Percentiles rank a stretch among this genome's conserved stretches.
phyloP scores from a whole-genome alignment of 1,140 invertebrate species.

The Chelonus insularis region DNA sequence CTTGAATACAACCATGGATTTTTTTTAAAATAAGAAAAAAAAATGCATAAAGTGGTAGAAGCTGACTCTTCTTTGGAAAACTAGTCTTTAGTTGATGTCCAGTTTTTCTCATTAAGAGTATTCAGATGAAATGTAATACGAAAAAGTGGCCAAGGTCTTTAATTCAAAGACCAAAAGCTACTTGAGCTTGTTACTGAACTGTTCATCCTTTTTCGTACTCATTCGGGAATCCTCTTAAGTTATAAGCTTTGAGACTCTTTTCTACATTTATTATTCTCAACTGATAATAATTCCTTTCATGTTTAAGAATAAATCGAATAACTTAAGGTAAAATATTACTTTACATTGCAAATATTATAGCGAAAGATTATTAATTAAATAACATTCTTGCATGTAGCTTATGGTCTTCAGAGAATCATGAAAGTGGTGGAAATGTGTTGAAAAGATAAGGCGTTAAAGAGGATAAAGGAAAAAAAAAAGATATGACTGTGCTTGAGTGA shows the following conservation, averaged over 20 bases:
- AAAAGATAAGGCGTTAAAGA: neutral
- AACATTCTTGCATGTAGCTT: neutral
- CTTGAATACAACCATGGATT: too few species aligned
- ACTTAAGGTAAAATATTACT: neutral
- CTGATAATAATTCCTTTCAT: neutral
- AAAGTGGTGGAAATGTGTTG: neutral
- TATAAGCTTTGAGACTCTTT: slow-evolving; percentile 46
- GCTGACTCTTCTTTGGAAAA: neutral
- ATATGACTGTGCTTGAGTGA: slow-evolving; percentile 15
- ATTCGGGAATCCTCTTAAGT: slow-evolving; percentile 46
- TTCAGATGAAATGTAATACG: slow-evolving; percentile 30
- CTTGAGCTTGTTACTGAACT: slow-evolving; percentile 43
- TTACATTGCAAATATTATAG: neutral
- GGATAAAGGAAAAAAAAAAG: neutral
- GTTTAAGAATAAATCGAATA: neutral
- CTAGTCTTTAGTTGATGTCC: neutral
- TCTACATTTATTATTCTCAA: slow-evolving; percentile 26
- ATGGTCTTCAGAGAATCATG: slow-evolving; percentile 6
- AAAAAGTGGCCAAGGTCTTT: slow-evolving; percentile 44
- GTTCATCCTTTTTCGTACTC: slow-evolving; percentile 41
- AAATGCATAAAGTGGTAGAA: too few species aligned
- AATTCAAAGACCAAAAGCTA: slow-evolving; percentile 47
- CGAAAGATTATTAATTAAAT: neutral
- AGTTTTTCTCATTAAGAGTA: slow-evolving; percentile 11
- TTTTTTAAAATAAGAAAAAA: too few species aligned